These are phyloP conservation scores for Scaptomyza pallida DNA, from an alignment of 1,140 invertebrate species.

Conservation along the genomic window DNA sequence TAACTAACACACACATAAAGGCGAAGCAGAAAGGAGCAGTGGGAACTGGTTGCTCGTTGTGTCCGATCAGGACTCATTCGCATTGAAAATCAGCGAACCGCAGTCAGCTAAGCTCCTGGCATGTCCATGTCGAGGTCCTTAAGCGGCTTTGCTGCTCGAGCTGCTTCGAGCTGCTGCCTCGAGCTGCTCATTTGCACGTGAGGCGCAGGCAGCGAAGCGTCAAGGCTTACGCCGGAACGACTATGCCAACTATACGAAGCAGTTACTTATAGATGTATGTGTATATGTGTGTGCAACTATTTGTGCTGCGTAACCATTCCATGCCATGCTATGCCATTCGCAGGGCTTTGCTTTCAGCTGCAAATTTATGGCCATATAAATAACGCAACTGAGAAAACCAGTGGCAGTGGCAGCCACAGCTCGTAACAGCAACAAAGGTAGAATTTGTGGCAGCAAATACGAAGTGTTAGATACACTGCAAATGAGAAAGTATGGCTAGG, in stretches of 20 bases:
- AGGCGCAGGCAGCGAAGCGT: constrained; percentile 61
- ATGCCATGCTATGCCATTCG: constrained; percentile 24
- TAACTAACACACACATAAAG: constrained; percentile 67
- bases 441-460: background rate
- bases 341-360: constrained; percentile 77
- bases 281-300: constrained; percentile 26
- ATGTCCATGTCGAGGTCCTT: constrained; percentile 59
- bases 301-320: constrained; percentile 40
- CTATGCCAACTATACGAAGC: background rate
- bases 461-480: background rate
- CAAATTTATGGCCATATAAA: constrained; percentile 79
- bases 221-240: constrained; percentile 59
- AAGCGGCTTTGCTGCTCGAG: constrained; percentile 61
- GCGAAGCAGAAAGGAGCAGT: background rate
- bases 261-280: background rate
- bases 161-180: constrained; percentile 4
- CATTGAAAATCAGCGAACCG: constrained; percentile 77
- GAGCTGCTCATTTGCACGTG: constrained; percentile 76
- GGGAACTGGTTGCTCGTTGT: background rate
- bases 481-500: too few relatives aligned
- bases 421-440: constrained; percentile 17
- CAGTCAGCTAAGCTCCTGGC: constrained; percentile 69
- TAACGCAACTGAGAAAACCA: constrained; percentile 75
- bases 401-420: constrained; percentile 32
- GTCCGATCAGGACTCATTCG: constrained; percentile 4